Percentiles rank a stretch among this genome's conserved stretches.
phyloP scores from a whole-genome alignment of 2,888 invertebrate species.

The Atethmia centrago region DNA sequence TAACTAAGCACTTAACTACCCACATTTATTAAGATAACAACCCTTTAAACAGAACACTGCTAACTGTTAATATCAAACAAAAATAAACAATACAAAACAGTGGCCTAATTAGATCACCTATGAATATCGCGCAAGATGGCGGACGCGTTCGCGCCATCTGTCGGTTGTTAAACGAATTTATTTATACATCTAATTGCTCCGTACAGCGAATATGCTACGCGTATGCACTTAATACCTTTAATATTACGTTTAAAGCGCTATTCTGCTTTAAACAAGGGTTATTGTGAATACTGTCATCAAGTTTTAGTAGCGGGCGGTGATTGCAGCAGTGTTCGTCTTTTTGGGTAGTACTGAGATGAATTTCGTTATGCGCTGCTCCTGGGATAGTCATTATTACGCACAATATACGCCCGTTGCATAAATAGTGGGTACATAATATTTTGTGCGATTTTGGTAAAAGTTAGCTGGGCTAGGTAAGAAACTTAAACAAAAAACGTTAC shows the following conservation, averaged over 20 bases:
- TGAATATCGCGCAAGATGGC: slow-evolving; percentile 85
- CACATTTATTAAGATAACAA: slow-evolving; percentile 46
- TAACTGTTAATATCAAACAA: slow-evolving; percentile 73
- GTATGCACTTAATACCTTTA: slow-evolving; percentile 88
- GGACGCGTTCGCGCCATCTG: slow-evolving; percentile 86
- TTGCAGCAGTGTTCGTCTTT: slow-evolving; percentile 76
- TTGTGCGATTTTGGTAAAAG: neutral
- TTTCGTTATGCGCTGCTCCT: neutral
- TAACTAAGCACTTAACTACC: slow-evolving; percentile 39
- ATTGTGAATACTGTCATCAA: slow-evolving; percentile 80
- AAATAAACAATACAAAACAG: slow-evolving; percentile 76
- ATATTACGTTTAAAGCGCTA: slow-evolving; percentile 83
- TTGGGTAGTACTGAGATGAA: slow-evolving; percentile 12
- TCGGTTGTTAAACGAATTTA: slow-evolving; percentile 87
- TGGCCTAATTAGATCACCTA: slow-evolving; percentile 85
- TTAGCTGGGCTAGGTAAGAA: neutral
- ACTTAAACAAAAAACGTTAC: neutral
- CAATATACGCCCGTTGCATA: neutral
- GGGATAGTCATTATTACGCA: neutral
- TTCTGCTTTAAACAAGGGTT: slow-evolving; percentile 83
- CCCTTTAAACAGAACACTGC: slow-evolving; percentile 57
- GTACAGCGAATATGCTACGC: slow-evolving; percentile 82
- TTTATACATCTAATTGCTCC: slow-evolving; percentile 88
- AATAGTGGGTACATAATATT: neutral
- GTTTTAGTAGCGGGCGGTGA: slow-evolving; percentile 77